A percentile compares a stretch with the other conserved stretches of the same genome.
phyloP scores from a whole-genome alignment of 2,113 vertebrate species.

The Lepisosteus oculatus region DNA sequence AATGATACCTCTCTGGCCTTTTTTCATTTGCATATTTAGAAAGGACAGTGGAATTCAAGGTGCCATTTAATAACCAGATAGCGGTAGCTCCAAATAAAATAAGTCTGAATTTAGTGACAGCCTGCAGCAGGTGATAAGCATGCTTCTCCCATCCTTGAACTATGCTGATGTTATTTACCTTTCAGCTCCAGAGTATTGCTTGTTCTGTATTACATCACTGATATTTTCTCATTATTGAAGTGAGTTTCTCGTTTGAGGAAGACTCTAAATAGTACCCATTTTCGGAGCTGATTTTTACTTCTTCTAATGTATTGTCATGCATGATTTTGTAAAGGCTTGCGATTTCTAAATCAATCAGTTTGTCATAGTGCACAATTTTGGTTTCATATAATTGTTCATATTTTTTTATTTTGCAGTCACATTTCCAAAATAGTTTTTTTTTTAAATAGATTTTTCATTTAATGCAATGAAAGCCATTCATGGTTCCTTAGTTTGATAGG shows the following conservation, averaged over 20 bases:
- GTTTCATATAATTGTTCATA: no score
- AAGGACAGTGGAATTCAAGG: background rate
- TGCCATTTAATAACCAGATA: background rate
- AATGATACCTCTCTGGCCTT: background rate
- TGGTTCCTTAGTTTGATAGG: no score
- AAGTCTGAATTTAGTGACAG: background rate
- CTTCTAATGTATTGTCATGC: no score
- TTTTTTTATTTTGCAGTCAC: no score
- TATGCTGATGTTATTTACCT: background rate
- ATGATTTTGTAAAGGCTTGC: no score
- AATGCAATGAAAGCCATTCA: no score
- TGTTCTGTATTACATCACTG: conserved; percentile 5
- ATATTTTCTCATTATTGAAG: background rate
- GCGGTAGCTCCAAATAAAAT: background rate
- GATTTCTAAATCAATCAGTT: no score
- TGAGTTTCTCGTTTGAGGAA: background rate
- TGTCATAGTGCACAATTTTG: no score
- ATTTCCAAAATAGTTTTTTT: no score
- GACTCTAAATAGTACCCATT: no score
- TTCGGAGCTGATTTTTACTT: no score
- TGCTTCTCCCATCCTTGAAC: background rate
- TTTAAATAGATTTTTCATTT: no score
- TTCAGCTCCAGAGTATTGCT: background rate
- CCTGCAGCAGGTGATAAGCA: conserved; percentile 3
- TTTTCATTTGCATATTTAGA: background rate